Conservation (phyloP, 64 coral and sea anemone species). For the Montipora capricornis region DNA sequence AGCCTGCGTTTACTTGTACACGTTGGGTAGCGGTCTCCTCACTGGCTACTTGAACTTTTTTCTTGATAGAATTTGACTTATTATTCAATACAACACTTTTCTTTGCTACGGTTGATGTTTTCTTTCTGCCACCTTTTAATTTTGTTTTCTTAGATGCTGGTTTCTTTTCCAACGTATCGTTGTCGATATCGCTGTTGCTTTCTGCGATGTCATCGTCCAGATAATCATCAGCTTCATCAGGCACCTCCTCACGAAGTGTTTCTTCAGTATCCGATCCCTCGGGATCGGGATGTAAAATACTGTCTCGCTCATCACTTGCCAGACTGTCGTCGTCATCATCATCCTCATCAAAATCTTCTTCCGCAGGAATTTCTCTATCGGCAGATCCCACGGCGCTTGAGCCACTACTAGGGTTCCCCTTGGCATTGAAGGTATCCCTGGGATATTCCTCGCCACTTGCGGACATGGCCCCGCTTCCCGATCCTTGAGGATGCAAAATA, state of each 20-base stretch:
- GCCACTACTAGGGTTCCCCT: not conserved
- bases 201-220: not conserved
- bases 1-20: slow-evolving; percentile 98
- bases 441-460: not conserved
- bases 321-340: slow-evolving; percentile 14
- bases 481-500: slow-evolving; percentile 53
- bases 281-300: slow-evolving; percentile 65
- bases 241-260: not conserved
- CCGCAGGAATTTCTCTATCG: not conserved
- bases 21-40: slow-evolving; percentile 94
- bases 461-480: not conserved
- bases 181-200: not conserved
- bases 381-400: not conserved
- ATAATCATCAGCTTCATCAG: not conserved
- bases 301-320: slow-evolving; percentile 58
- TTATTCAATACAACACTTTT: slow-evolving; percentile 69
- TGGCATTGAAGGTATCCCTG: not conserved
- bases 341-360: not conserved
- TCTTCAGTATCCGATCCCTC: not conserved
- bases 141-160: slow-evolving; percentile 51
- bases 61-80: slow-evolving; percentile 68
- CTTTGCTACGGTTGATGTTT: slow-evolving; percentile 40
- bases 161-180: not conserved
- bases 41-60: slow-evolving; percentile 93
- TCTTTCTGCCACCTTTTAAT: slow-evolving; percentile 34